Conservation (phyloP, 2,797 vertebrate genomes). For the Furcifer pardalis region DNA sequence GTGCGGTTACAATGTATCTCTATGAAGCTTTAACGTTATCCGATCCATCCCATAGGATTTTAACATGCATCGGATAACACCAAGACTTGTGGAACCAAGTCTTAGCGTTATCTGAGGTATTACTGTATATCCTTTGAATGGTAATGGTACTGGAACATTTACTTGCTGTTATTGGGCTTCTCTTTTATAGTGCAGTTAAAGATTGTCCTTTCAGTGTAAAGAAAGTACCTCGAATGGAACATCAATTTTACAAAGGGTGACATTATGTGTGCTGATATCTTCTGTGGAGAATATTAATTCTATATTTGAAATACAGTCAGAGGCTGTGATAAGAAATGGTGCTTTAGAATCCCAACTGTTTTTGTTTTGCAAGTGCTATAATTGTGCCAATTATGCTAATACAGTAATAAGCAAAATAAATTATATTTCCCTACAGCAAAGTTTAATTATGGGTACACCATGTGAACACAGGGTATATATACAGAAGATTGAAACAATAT, state of each 20-base stretch:
- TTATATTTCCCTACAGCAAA: neutral
- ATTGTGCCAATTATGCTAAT: conserved; percentile 5
- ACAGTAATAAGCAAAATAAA: conserved; percentile 30
- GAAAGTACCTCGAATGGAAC: conserved; percentile 50
- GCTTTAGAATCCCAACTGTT: conserved; percentile 38
- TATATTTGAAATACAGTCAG: conserved; percentile 53
- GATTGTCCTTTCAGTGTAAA: conserved; percentile 46
- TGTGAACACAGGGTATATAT: conserved; percentile 16
- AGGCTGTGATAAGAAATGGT: conserved; percentile 38
- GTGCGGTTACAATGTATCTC: no score
- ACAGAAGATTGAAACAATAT: neutral
- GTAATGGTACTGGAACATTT: conserved; percentile 26
- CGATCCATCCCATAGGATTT: no score
- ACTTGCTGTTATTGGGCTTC: conserved; percentile 44
- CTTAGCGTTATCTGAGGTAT: no score
- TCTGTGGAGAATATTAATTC: conserved; percentile 44
- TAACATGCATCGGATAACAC: no score
- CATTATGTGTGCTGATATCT: neutral
- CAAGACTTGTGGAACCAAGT: no score
- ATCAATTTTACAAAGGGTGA: conserved; percentile 39
- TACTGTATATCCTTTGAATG: conserved; percentile 31
- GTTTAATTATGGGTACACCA: conserved; percentile 38
- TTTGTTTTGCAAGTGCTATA: conserved; percentile 38
- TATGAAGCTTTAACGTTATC: no score
- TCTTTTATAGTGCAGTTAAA: conserved; percentile 53